Evolutionary conservation across 1,140 invertebrate species (phyloP).

Genomic region (Cherax quadricarinatus): DNA sequence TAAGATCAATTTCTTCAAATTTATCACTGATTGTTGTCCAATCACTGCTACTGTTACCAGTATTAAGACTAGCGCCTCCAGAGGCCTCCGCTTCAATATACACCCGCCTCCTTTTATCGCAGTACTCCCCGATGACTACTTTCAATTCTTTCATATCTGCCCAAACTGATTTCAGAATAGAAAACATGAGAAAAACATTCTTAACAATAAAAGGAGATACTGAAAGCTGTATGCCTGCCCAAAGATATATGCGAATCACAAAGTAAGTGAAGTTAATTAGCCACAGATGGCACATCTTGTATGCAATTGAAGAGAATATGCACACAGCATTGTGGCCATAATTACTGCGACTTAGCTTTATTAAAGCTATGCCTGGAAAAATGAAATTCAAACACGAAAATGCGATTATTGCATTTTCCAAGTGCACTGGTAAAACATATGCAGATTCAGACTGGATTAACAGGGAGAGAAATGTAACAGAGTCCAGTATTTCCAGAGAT

Average conservation of each 20-base stretch:
- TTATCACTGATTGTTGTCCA: background rate
- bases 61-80: background rate
- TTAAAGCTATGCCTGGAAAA: constrained; percentile 38
- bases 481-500: constrained; percentile 43
- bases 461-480: constrained; percentile 45
- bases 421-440: constrained; percentile 4
- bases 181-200: constrained; percentile 49
- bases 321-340: constrained; percentile 32
- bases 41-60: background rate
- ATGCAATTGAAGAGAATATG: constrained; percentile 11
- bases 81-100: background rate
- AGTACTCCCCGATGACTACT: background rate
- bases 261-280: constrained; percentile 52
- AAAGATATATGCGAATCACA: constrained; percentile 51
- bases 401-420: constrained; percentile 44
- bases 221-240: constrained; percentile 26
- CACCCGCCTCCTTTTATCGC: constrained; percentile 4
- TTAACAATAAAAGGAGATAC: constrained; percentile 61
- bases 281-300: constrained; percentile 54
- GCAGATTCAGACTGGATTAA: constrained; percentile 43
- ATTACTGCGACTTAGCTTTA: constrained; percentile 41
- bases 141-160: background rate
- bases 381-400: constrained; percentile 45
- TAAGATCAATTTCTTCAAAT: constrained; percentile 50
- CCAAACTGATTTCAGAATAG: constrained; percentile 30